These are phyloP conservation scores for Benthosema pterotum DNA, from an alignment of 2,797 vertebrate genomes.

Conservation along the genomic window DNA sequence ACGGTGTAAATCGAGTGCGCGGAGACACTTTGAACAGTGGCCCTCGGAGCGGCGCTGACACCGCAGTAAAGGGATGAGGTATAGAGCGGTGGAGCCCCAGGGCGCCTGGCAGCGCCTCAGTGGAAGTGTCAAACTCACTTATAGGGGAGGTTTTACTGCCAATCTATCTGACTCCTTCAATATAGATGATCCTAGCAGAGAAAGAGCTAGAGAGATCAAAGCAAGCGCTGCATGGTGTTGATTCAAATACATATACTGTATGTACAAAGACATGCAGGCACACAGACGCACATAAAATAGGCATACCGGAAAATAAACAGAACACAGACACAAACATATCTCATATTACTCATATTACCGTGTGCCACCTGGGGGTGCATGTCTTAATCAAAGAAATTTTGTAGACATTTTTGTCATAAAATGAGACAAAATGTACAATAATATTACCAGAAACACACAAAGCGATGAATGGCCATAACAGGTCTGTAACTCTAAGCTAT, in stretches of 20 bases:
- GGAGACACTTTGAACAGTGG: constrained; percentile 55
- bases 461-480: no score
- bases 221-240: constrained; percentile 33
- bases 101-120: constrained; percentile 59
- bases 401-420: no score
- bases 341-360: no score
- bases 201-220: constrained; percentile 32
- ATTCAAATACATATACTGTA: no score
- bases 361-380: no score
- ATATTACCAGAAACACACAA: no score
- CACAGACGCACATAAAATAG: no score
- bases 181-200: constrained; percentile 25
- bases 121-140: constrained; percentile 69
- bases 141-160: constrained; percentile 61
- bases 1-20: constrained; percentile 55
- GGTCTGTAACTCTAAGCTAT: no score
- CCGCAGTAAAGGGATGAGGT: constrained; percentile 69
- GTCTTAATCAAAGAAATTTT: no score
- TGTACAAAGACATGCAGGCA: no score
- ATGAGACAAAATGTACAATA: no score
- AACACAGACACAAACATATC: background rate
- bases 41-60: constrained; percentile 55
- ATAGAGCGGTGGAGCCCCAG: constrained; percentile 47
- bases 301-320: no score
- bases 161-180: constrained; percentile 55